Conservation (phyloP, 1,140 invertebrate species). For the Limonius californicus region DNA sequence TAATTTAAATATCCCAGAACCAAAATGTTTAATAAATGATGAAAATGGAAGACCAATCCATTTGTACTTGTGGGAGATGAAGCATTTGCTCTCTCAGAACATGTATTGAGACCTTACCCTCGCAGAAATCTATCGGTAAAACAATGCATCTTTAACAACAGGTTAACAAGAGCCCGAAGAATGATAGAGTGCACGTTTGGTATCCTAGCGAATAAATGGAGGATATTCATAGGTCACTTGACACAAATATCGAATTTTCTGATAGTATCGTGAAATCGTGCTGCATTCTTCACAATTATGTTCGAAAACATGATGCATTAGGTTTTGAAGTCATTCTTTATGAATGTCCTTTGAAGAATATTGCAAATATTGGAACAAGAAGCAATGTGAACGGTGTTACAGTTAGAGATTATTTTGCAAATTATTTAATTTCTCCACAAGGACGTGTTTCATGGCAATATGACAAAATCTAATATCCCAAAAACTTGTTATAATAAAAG, state of each 20-base stretch:
- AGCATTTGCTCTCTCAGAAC: too few relatives aligned
- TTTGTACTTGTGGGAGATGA: too few relatives aligned
- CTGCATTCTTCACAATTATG: conserved; percentile 45
- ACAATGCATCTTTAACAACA: conserved; percentile 49
- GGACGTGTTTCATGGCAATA: background rate
- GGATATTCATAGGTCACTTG: conserved; percentile 39
- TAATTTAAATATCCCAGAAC: conserved; percentile 5
- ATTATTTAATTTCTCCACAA: background rate
- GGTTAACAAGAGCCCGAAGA: conserved; percentile 42
- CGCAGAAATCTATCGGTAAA: conserved; percentile 2
- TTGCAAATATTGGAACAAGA: background rate
- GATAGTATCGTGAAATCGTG: conserved; percentile 39
- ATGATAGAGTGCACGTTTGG: conserved; percentile 47
- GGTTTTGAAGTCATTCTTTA: background rate
- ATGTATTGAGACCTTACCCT: background rate
- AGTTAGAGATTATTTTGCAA: conserved; percentile 3
- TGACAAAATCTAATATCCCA: too few relatives aligned
- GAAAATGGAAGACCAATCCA: background rate
- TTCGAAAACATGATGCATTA: conserved; percentile 37
- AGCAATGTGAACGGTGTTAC: background rate
- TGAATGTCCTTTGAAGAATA: background rate
- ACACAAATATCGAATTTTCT: conserved; percentile 28
- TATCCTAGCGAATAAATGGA: conserved; percentile 41
- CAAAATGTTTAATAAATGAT: background rate
- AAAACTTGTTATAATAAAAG: too few relatives aligned